Evolutionary conservation across 1,140 invertebrate species (phyloP).

Genomic region (Intoshia linei): DNA sequence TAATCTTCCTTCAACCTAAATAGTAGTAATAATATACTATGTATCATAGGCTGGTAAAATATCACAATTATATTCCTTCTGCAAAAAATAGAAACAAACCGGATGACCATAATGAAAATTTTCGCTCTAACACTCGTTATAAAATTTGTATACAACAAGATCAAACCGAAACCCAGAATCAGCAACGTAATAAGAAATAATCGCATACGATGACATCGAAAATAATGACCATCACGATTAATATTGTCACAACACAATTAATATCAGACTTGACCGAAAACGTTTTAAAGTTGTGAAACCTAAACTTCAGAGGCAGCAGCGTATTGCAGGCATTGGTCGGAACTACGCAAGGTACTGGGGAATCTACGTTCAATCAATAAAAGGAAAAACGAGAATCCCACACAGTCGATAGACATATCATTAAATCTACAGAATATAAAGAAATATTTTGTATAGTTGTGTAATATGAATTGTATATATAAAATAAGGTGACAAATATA

Average conservation of each 20-base stretch:
- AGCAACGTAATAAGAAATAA: too few relatives aligned
- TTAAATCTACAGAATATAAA: background rate
- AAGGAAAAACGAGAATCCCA: background rate
- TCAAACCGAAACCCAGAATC: too few relatives aligned
- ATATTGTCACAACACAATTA: too few relatives aligned
- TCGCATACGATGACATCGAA: too few relatives aligned
- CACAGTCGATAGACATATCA: background rate
- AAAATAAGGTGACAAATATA: background rate
- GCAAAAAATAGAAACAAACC: background rate
- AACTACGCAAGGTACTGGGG: too few relatives aligned
- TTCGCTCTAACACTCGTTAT: background rate
- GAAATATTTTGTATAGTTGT: background rate
- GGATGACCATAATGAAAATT: background rate
- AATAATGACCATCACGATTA: too few relatives aligned
- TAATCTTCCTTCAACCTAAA: slow-evolving; percentile 74
- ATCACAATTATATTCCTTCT: background rate
- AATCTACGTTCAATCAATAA: too few relatives aligned
- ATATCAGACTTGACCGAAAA: too few relatives aligned
- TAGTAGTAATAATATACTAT: background rate
- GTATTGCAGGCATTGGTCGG: too few relatives aligned
- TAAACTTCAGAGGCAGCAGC: too few relatives aligned
- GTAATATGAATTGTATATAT: background rate
- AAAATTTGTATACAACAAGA: background rate
- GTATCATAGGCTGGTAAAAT: background rate
- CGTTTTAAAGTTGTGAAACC: too few relatives aligned